Evolutionary conservation across 23 tunicate species (phyloP).

Genomic region (Trididemnum miniatum): DNA sequence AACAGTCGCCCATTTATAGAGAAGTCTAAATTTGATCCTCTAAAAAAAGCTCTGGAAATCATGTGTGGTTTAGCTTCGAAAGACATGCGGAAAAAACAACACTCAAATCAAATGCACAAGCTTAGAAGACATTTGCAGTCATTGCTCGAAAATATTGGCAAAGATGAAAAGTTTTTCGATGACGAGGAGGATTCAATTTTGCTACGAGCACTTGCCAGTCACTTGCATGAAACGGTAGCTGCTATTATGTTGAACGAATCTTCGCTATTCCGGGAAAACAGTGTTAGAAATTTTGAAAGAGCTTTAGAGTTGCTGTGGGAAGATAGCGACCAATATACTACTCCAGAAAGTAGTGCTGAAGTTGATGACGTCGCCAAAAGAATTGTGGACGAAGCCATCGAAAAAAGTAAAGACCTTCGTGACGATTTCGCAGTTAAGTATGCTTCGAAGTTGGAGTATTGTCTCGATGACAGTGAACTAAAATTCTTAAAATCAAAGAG

Average conservation of each 20-base stretch:
- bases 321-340: background rate
- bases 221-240: constrained; percentile 45
- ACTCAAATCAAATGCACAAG: constrained; percentile 18
- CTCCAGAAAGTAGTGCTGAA: background rate
- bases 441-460: constrained; percentile 1
- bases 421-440: constrained; percentile 28
- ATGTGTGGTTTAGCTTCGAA: constrained; percentile 44
- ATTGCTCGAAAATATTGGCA: constrained; percentile 13
- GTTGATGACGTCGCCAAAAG: constrained; percentile 20
- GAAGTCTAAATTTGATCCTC: constrained; percentile 8
- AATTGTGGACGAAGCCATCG: background rate
- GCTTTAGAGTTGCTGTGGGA: constrained; percentile 32
- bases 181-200: background rate
- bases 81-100: constrained; percentile 38
- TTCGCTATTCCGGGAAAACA: background rate
- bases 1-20: background rate
- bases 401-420: constrained; percentile 10
- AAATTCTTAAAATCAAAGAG: constrained; percentile 32
- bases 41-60: constrained; percentile 22
- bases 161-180: constrained; percentile 1
- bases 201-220: constrained; percentile 18
- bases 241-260: constrained; percentile 32
- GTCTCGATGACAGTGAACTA: constrained; percentile 16
- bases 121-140: constrained; percentile 27
- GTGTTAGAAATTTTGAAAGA: constrained; percentile 3